Conservation (phyloP, 1,140 invertebrate genomes). For the Drosophila burlai region DNA sequence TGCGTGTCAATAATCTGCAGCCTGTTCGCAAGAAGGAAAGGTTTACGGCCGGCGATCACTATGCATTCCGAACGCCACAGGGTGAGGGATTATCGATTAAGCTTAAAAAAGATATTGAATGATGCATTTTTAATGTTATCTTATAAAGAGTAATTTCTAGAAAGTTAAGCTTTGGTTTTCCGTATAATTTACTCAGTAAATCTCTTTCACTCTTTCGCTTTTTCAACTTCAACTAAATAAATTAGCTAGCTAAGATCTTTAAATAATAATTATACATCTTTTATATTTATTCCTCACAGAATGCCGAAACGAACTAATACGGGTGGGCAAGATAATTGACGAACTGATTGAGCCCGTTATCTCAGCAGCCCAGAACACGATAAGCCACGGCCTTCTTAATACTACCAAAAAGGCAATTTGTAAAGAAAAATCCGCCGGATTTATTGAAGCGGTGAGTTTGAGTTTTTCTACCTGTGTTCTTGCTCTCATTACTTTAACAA, state of each 20-base stretch:
- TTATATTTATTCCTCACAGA: slow-evolving; percentile 34
- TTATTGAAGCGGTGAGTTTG: neutral
- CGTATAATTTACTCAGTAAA: too few relatives aligned
- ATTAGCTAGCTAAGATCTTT: neutral
- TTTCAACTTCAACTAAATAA: too few relatives aligned
- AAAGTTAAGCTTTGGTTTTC: too few relatives aligned
- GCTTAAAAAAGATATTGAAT: neutral
- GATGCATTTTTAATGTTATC: neutral
- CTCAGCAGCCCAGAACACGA: slow-evolving; percentile 38
- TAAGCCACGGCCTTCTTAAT: slow-evolving; percentile 9
- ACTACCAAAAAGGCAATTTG: slow-evolving; percentile 9
- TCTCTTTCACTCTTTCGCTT: too few relatives aligned
- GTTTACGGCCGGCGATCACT: slow-evolving; percentile 76
- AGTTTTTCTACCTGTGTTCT: neutral
- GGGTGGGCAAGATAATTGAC: slow-evolving; percentile 79
- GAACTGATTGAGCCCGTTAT: slow-evolving; percentile 68
- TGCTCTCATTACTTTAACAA: neutral
- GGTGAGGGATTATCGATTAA: slow-evolving; percentile 18
- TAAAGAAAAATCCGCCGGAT: neutral
- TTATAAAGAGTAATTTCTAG: too few relatives aligned
- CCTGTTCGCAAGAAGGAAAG: slow-evolving; percentile 27
- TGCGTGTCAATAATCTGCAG: slow-evolving; percentile 53
- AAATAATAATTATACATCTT: neutral
- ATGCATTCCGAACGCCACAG: slow-evolving; percentile 72
- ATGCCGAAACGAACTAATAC: slow-evolving; percentile 74